Conservation (phyloP, 2,888 invertebrate genomes). For the Psylliodes chrysocephalus region DNA sequence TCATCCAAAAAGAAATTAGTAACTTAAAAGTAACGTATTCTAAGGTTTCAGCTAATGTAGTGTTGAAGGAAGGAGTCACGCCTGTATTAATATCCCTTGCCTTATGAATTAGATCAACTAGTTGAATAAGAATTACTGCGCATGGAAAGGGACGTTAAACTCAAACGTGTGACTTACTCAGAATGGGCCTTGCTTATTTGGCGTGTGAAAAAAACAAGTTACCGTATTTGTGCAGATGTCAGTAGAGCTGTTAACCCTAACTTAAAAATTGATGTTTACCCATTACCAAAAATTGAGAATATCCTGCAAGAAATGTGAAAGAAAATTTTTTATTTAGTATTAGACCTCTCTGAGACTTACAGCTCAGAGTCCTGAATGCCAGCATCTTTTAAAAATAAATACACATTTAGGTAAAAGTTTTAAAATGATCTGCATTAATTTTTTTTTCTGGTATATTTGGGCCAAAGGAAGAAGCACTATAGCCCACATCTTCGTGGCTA, state of each 20-base stretch:
- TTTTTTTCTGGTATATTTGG: too few species aligned
- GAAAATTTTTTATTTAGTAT: conserved; percentile 7
- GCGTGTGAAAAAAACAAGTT: conserved; percentile 8
- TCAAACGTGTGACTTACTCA: conserved; percentile 1
- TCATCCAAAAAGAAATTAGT: not conserved
- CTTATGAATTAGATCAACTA: not conserved
- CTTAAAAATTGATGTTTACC: conserved; percentile 11
- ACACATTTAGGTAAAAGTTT: not conserved
- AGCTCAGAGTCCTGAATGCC: conserved; percentile 14
- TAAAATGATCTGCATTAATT: too few species aligned
- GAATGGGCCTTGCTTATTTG: conserved; percentile 12
- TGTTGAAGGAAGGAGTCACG: not conserved
- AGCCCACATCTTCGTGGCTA: too few species aligned
- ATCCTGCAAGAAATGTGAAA: conserved; percentile 12
- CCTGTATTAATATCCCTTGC: conserved; percentile 8
- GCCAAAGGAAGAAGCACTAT: too few species aligned
- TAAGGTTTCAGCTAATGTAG: not conserved
- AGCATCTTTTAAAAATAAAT: conserved; percentile 7
- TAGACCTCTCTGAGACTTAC: conserved; percentile 17
- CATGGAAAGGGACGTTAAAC: conserved; percentile 5
- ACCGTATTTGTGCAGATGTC: too few species aligned
- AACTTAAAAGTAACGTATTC: not conserved
- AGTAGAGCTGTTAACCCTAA: too few species aligned
- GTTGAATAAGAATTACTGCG: not conserved
- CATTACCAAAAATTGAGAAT: too few species aligned